Percentiles rank a stretch among this genome's conserved stretches.
phyloP scores from a whole-genome alignment of 2,113 vertebrate species.

The Chaetodon auriga region DNA sequence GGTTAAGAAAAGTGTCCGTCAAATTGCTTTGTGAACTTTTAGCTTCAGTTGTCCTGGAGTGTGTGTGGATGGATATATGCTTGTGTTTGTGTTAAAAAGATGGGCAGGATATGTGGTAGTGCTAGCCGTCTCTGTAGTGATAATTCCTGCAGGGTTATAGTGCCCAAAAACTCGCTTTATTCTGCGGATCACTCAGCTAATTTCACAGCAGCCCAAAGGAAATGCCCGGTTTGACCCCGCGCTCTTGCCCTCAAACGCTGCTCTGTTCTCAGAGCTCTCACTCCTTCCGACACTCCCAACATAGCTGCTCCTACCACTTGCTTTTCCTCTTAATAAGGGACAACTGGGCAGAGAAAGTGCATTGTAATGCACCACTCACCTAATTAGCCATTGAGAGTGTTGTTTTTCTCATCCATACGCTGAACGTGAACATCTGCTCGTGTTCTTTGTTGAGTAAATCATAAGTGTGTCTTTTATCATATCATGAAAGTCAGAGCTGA shows the following conservation, averaged over 20 bases:
- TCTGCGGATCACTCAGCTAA: slow-evolving; percentile 53
- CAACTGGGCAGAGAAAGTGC: slow-evolving; percentile 2
- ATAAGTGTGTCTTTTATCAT: not conserved
- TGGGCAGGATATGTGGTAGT: slow-evolving; percentile 15
- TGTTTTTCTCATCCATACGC: slow-evolving; percentile 42
- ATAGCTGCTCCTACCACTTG: not conserved
- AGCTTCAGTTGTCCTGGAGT: not conserved
- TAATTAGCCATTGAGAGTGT: slow-evolving; percentile 45
- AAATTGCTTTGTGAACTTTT: slow-evolving; percentile 6
- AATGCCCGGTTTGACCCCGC: slow-evolving; percentile 30
- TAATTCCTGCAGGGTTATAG: slow-evolving; percentile 44
- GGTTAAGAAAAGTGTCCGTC: slow-evolving; percentile 17
- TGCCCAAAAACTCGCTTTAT: slow-evolving; percentile 25
- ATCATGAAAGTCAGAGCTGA: slow-evolving; percentile 31
- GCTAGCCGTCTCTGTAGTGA: slow-evolving; percentile 15
- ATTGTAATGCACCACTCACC: slow-evolving; percentile 32
- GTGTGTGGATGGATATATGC: not conserved
- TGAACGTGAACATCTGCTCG: slow-evolving; percentile 39
- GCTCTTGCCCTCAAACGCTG: slow-evolving; percentile 4
- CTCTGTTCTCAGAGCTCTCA: slow-evolving; percentile 10
- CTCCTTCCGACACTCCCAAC: not conserved
- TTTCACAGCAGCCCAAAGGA: slow-evolving; percentile 58
- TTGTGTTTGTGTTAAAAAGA: not conserved
- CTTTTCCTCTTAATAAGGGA: slow-evolving; percentile 8
- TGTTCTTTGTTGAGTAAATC: slow-evolving; percentile 13